Evolutionary conservation across 1,140 invertebrate species (phyloP), one percentile per base, ranked within the genome.

Genomic region (Drosophila nikananu): DNA sequence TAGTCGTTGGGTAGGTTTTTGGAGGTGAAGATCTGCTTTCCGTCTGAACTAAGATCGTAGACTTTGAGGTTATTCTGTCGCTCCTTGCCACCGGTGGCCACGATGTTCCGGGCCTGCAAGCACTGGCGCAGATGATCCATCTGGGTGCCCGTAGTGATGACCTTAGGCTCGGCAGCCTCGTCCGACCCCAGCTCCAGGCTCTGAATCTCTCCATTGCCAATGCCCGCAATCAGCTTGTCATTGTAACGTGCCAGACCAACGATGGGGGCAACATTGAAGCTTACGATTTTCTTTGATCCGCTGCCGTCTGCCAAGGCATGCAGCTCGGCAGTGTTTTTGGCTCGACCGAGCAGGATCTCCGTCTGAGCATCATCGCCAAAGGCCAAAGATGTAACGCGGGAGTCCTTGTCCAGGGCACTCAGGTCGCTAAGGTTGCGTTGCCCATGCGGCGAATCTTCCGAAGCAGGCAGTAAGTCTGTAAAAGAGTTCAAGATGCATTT

Each of bases 1-100:
- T 95, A 96, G 92, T 97, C 97, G 87, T 96, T 95, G 7, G 94
- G 93, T 27, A 97, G 94, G 94, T 96, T 95, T 78, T 95, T 95
- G 0, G 94, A 94, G 7, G 71, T 65, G 57, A 95, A 95, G 0
- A 94, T 71, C 9, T 93, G 91, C 62, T 79, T 91, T 15, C 78
- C 76, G 7, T 89, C 57, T 15, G 93, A 92, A 8, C 93, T 93
- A 9, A 95, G 77, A 37, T 94, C 93, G 82, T 93, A 95, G 5
- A 95, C 78, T 86, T 94, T 95, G 0, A 95, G 72, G 74, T 95
- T 94, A 52, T 95, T 95, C 49, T 93, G 87, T 30, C 92, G 65
- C 25, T 94, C 94, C 84, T 95, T 94, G 19, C 94, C 94, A 35
- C 94, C 94, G 74, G 92, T 71, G 30, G 92, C 87, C n/a, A 93